Evolutionary conservation across 2,888 invertebrate species (phyloP).

Genomic region (Morinoia aosen): DNA sequence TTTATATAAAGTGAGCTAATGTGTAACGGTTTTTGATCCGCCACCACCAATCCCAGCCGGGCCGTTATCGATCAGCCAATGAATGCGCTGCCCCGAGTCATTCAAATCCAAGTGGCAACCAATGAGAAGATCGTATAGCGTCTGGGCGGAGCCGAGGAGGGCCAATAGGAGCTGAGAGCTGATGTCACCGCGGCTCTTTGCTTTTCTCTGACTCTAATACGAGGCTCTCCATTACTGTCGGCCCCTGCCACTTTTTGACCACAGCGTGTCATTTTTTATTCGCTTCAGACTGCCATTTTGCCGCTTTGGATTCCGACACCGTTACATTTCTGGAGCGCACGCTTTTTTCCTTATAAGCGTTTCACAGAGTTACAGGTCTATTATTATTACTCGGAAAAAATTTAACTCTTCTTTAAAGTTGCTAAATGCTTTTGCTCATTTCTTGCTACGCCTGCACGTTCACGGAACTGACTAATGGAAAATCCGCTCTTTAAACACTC

Average conservation of each 20-base stretch:
- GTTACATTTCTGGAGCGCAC: slow-evolving; percentile 38
- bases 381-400: slow-evolving; percentile 16
- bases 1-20: slow-evolving; percentile 50
- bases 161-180: slow-evolving; percentile 58
- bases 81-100: slow-evolving; percentile 60
- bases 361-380: slow-evolving; percentile 43
- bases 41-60: slow-evolving; percentile 61
- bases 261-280: slow-evolving; percentile 53
- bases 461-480: not conserved
- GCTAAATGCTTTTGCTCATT: not conserved
- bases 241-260: slow-evolving; percentile 55
- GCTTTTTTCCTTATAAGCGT: slow-evolving; percentile 2
- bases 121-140: slow-evolving; percentile 57
- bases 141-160: slow-evolving; percentile 57
- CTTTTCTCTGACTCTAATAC: slow-evolving; percentile 53
- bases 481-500: not conserved
- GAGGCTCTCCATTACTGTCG: slow-evolving; percentile 54
- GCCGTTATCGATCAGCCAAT: slow-evolving; percentile 63
- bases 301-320: slow-evolving; percentile 53
- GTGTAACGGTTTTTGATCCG: slow-evolving; percentile 44
- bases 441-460: not conserved
- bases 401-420: not conserved
- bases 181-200: slow-evolving; percentile 54
- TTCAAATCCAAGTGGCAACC: slow-evolving; percentile 55
- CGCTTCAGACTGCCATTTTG: slow-evolving; percentile 53